Conservation (phyloP, 2,113 vertebrate genomes). For the Hoplias malabaricus region DNA sequence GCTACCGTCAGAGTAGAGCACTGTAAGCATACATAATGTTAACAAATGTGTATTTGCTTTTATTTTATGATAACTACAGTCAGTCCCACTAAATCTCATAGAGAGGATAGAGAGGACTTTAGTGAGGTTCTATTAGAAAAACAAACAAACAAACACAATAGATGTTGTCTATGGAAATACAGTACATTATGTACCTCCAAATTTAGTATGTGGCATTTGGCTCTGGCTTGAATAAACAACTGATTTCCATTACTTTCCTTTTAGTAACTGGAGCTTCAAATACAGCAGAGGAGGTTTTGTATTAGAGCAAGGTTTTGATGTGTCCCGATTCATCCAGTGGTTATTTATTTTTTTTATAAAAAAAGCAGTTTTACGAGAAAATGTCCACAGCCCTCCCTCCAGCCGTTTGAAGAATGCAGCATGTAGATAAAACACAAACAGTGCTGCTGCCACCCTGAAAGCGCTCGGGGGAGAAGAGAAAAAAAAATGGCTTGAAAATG, state of each 20-base stretch:
- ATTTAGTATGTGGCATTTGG: not conserved
- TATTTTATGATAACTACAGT: too few relatives aligned
- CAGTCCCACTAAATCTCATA: not conserved
- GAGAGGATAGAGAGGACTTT: not conserved
- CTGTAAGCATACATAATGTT: not conserved
- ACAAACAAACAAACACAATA: not conserved
- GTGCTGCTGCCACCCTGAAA: constrained; percentile 29
- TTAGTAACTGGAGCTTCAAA: constrained; percentile 39
- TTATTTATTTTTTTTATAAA: too few relatives aligned
- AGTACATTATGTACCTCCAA: not conserved
- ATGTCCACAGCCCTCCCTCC: constrained; percentile 16
- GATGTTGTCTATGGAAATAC: not conserved
- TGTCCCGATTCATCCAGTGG: constrained; percentile 22
- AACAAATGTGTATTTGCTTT: too few relatives aligned
- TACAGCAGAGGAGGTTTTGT: not conserved
- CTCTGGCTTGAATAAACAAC: not conserved
- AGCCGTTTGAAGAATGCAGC: constrained; percentile 27
- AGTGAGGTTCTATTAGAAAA: not conserved
- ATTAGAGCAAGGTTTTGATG: constrained; percentile 30
- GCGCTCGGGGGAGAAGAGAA: constrained; percentile 15
- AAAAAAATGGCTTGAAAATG: constrained; percentile 49
- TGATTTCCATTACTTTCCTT: constrained; percentile 31
- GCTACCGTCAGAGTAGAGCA: too few relatives aligned
- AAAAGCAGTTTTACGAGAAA: constrained; percentile 25
- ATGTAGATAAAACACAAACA: constrained; percentile 40